Evolutionary conservation across 2,797 vertebrate species (phyloP).

Genomic region (Parauchenoglanis ngamensis): DNA sequence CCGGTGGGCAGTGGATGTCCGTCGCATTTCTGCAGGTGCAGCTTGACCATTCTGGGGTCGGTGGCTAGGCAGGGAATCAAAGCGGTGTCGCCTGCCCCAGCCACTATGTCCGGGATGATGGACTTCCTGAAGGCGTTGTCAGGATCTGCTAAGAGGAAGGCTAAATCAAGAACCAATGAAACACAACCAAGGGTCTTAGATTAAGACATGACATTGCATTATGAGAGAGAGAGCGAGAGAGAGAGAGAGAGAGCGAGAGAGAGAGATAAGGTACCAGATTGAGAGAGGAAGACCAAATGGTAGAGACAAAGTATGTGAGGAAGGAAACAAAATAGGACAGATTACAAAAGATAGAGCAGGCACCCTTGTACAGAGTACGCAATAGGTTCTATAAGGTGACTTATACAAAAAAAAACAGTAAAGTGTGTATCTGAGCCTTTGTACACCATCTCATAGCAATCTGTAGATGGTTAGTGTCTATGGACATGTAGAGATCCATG

Average conservation of each 20-base stretch:
- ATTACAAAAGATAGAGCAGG: not conserved
- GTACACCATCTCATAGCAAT: not conserved
- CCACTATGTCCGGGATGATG: conserved; percentile 72
- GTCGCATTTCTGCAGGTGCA: conserved; percentile 79
- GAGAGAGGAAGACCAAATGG: not conserved
- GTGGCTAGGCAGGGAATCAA: conserved; percentile 86
- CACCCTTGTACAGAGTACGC: not conserved
- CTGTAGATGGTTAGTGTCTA: not conserved
- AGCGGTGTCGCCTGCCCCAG: conserved; percentile 76
- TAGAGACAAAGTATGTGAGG: not conserved
- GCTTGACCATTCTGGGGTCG: conserved; percentile 80
- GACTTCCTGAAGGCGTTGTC: conserved; percentile 81
- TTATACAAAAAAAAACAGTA: not conserved
- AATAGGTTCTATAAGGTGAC: not conserved
- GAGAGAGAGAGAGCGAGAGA: conserved; percentile 11
- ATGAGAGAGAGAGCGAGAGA: conserved; percentile 37
- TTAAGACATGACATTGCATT: conserved; percentile 47
- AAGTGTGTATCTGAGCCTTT: not conserved
- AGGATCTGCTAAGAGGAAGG: conserved; percentile 81
- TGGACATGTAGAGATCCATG: not conserved
- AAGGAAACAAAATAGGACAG: not conserved
- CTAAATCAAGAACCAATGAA: conserved; percentile 62
- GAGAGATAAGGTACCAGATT: not conserved
- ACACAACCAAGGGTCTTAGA: conserved; percentile 57
- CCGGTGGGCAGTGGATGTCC: conserved; percentile 71